Percentiles rank a stretch among this genome's conserved stretches.
Evolutionary conservation across 2,797 vertebrate species (phyloP).

Genomic region (Halcyon leucocephala): DNA sequence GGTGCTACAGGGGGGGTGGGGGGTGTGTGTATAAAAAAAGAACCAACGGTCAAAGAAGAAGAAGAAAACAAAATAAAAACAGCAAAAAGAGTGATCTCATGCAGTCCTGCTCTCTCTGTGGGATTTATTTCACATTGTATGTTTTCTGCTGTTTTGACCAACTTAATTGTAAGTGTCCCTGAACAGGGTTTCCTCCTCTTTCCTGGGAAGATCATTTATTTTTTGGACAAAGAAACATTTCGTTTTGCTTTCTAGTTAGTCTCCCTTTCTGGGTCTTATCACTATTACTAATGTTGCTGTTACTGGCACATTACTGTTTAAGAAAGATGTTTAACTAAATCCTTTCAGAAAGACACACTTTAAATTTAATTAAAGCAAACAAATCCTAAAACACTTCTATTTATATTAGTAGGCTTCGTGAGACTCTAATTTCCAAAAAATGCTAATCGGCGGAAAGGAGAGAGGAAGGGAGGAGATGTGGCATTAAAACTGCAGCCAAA

Average conservation of each 20-base stretch:
- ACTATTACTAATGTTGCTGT: constrained; percentile 40
- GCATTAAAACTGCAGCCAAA: not conserved
- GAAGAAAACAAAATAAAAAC: not conserved
- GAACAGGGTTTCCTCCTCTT: not conserved
- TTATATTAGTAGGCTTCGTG: not conserved
- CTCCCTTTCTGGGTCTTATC: constrained; percentile 52
- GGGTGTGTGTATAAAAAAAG: no score
- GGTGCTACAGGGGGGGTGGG: not conserved
- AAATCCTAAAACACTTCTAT: constrained; percentile 42
- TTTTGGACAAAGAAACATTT: constrained; percentile 38
- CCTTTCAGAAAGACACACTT: constrained; percentile 32
- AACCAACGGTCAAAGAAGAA: not conserved
- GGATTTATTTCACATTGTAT: not conserved
- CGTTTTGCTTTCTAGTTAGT: not conserved
- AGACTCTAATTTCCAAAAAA: constrained; percentile 23
- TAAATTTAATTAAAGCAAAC: constrained; percentile 56
- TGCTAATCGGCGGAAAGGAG: constrained; percentile 23
- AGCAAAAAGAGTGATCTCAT: not conserved
- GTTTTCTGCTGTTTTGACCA: not conserved
- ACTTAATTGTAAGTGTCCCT: not conserved
- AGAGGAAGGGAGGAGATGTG: constrained; percentile 39
- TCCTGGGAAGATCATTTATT: not conserved
- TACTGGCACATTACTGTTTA: constrained; percentile 45
- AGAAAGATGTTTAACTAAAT: constrained; percentile 61
- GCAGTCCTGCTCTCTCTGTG: accelerated